Conservation (phyloP, 2,888 invertebrate species). For the Andrena minutula region DNA sequence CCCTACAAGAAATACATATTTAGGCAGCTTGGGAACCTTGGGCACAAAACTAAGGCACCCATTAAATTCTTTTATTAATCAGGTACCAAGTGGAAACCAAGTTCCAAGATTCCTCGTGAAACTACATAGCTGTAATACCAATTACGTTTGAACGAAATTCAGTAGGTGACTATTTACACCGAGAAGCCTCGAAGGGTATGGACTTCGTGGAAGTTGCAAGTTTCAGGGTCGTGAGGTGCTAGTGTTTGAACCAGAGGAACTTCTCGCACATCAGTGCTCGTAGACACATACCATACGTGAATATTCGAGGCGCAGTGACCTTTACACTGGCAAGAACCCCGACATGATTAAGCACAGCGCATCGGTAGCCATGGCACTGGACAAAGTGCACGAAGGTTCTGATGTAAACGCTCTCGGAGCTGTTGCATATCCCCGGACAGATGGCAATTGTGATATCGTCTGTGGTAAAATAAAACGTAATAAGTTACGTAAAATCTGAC, state of each 20-base stretch:
- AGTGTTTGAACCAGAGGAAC: background rate
- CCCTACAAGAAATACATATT: too few relatives aligned
- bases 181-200: too few relatives aligned
- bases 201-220: background rate
- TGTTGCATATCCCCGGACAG: slow-evolving; percentile 97
- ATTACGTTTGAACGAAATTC: too few relatives aligned
- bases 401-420: slow-evolving; percentile 97
- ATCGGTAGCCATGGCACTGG: slow-evolving; percentile 95
- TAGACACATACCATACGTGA: slow-evolving; percentile 92
- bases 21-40: too few relatives aligned
- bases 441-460: slow-evolving; percentile 95
- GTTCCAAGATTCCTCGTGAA: too few relatives aligned
- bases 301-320: slow-evolving; percentile 95
- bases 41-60: too few relatives aligned
- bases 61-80: too few relatives aligned
- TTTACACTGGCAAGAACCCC: slow-evolving; percentile 94
- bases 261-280: background rate
- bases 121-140: too few relatives aligned
- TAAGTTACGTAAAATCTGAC: background rate
- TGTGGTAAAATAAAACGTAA: slow-evolving; percentile 79
- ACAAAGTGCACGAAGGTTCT: slow-evolving; percentile 97
- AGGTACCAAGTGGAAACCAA: too few relatives aligned
- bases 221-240: background rate
- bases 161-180: too few relatives aligned
- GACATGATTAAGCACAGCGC: slow-evolving; percentile 97